Conservation (phyloP, 2,888 invertebrate genomes). For the Torymus texanus region DNA sequence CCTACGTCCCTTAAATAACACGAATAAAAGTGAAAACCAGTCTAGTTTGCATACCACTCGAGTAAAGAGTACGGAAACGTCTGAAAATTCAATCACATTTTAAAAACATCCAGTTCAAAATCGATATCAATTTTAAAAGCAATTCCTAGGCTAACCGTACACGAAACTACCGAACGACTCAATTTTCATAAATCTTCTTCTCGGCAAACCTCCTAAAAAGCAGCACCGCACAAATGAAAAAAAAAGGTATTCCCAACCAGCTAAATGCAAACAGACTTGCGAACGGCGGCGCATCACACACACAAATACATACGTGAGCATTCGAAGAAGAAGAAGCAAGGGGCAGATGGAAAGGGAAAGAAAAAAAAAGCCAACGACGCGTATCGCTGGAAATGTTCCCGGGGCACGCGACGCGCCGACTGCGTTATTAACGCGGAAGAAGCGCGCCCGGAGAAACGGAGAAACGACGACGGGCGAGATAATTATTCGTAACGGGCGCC, state of each 20-base stretch:
- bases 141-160: too few relatives aligned
- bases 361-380: slow-evolving; percentile 33
- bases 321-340: slow-evolving; percentile 4
- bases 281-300: too few relatives aligned
- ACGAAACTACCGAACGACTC: not conserved
- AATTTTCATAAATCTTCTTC: slow-evolving; percentile 11
- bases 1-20: too few relatives aligned
- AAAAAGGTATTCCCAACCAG: not conserved
- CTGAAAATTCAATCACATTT: too few relatives aligned
- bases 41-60: too few relatives aligned
- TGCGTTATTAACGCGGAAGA: slow-evolving; percentile 51
- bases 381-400: slow-evolving; percentile 40
- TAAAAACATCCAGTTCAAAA: too few relatives aligned
- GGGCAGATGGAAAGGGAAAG: not conserved
- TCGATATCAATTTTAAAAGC: too few relatives aligned
- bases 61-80: too few relatives aligned
- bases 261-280: too few relatives aligned
- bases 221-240: not conserved
- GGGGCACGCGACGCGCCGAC: slow-evolving; percentile 40
- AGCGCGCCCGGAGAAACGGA: not conserved
- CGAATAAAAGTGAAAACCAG: too few relatives aligned
- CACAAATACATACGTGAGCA: too few relatives aligned
- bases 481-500: slow-evolving; percentile 30
- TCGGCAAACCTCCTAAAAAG: not conserved
- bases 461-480: not conserved